These are phyloP conservation scores for Nannospalax galili DNA, from an alignment of 2,113 vertebrate species.

Conservation along the genomic window DNA sequence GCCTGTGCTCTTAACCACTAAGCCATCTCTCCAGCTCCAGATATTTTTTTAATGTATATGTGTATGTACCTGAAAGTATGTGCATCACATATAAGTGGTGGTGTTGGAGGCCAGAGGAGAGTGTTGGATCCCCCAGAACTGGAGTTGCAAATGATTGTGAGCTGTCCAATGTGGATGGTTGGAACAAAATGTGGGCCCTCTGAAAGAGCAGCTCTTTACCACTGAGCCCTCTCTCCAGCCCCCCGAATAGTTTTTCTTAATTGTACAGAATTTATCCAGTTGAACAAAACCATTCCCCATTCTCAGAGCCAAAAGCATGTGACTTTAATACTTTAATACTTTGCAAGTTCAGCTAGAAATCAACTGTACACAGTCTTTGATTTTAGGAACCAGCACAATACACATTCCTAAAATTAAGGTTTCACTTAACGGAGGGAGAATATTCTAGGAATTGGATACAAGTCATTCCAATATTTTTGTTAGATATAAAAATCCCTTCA, in stretches of 20 bases:
- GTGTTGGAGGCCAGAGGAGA: neutral
- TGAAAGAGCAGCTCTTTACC: neutral
- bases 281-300: conserved; percentile 30
- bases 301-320: conserved; percentile 13
- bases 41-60: too few species aligned
- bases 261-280: conserved; percentile 34
- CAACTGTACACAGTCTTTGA: conserved; percentile 42
- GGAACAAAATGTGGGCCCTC: neutral
- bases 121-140: neutral
- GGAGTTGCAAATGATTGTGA: neutral
- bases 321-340: conserved; percentile 44
- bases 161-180: too few species aligned
- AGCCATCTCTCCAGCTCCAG: too few species aligned
- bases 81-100: too few species aligned
- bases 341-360: conserved; percentile 28
- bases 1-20: too few species aligned
- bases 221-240: neutral
- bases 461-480: conserved; percentile 56
- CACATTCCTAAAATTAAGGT: conserved; percentile 70
- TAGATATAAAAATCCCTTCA: conserved; percentile 72
- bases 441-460: conserved; percentile 36
- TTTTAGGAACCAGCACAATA: conserved; percentile 76
- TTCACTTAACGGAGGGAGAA: conserved; percentile 61
- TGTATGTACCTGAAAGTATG: too few species aligned
- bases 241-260: conserved; percentile 17